These are phyloP conservation scores for Mesitornis unicolor DNA, from an alignment of 2,113 vertebrate species.

Conservation along the genomic window DNA sequence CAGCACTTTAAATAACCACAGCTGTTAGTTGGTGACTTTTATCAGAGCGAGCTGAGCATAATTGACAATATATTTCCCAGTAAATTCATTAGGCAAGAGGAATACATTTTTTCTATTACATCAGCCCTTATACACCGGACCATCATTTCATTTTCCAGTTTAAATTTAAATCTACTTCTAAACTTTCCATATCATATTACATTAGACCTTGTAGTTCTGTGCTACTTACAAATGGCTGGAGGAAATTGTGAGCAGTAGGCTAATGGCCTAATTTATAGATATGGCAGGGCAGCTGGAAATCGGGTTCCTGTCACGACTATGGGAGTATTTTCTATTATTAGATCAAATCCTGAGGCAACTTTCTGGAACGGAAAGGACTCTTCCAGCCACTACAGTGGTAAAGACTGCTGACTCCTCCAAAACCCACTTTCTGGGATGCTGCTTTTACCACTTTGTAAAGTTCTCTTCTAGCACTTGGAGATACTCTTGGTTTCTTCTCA, in stretches of 20 bases:
- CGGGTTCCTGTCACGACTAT: background rate
- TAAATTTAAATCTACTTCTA: slow-evolving; percentile 55
- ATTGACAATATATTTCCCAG: slow-evolving; percentile 5
- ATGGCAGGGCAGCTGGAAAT: background rate
- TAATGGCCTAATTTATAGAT: slow-evolving; percentile 46
- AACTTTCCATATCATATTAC: slow-evolving; percentile 22
- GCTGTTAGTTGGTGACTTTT: slow-evolving; percentile 14
- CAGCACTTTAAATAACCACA: background rate
- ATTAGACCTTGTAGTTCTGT: background rate
- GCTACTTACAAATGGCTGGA: slow-evolving; percentile 32
- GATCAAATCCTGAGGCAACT: background rate
- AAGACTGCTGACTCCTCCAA: background rate
- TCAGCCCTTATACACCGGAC: background rate
- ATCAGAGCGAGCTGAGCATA: background rate
- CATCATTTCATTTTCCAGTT: slow-evolving; percentile 59
- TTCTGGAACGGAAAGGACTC: background rate
- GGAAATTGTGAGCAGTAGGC: slow-evolving; percentile 46
- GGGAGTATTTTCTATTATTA: background rate
- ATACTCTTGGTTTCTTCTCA: background rate
- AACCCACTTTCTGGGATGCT: background rate
- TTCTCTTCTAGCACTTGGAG: background rate
- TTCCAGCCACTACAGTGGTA: background rate
- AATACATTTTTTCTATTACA: slow-evolving; percentile 6
- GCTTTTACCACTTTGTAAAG: background rate
- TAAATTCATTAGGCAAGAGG: slow-evolving; percentile 46